Conservation (phyloP, 2,113 vertebrate species). For the Eulacestoma nigropectus region DNA sequence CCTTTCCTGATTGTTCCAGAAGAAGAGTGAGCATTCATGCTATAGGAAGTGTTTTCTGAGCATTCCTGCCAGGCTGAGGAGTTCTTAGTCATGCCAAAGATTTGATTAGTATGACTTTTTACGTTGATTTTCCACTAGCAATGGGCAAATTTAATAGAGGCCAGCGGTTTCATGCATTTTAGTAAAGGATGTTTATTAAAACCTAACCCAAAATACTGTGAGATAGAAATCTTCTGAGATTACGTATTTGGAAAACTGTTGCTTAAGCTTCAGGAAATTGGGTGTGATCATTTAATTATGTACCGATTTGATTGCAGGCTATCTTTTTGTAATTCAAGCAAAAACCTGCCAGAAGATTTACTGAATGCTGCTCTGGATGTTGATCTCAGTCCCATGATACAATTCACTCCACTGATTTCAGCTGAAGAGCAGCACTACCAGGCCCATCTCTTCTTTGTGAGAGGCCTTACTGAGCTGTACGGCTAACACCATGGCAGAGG, state of each 20-base stretch:
- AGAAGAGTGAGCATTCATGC: neutral
- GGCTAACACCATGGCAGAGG: neutral
- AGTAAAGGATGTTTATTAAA: neutral
- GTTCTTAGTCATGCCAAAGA: neutral
- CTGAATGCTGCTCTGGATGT: neutral
- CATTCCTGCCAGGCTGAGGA: neutral
- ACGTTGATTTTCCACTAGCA: neutral
- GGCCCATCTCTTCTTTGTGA: neutral
- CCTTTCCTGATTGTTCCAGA: neutral
- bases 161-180: neutral
- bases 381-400: neutral
- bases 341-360: neutral
- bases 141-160: neutral
- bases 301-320: neutral
- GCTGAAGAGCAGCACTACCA: neutral
- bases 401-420: neutral
- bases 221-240: slow-evolving; percentile 23
- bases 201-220: neutral
- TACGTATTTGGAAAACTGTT: neutral
- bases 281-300: slow-evolving; percentile 5
- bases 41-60: slow-evolving; percentile 18
- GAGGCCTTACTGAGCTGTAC: neutral
- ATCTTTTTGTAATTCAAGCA: neutral
- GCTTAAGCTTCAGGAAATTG: slow-evolving; percentile 13
- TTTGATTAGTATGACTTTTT: slow-evolving; percentile 1